Evolutionary conservation across 2,113 vertebrate species (phyloP).

Genomic region (Genyomyrus donnyi): DNA sequence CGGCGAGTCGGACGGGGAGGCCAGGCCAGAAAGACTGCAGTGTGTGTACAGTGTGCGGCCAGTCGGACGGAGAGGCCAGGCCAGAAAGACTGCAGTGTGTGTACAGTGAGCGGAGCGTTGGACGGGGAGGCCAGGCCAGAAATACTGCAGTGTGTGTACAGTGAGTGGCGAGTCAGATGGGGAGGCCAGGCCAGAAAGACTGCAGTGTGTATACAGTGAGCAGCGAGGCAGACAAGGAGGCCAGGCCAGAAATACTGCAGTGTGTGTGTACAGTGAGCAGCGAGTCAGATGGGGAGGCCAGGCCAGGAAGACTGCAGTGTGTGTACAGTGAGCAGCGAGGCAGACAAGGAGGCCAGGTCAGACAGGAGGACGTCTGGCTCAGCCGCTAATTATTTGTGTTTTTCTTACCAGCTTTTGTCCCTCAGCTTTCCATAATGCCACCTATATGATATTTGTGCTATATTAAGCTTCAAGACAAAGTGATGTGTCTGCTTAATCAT

Average conservation of each 20-base stretch:
- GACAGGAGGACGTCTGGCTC: background rate
- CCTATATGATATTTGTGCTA: background rate
- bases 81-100: too few species aligned
- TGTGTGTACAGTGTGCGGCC: background rate
- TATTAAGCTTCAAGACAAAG: background rate
- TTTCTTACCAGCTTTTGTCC: background rate
- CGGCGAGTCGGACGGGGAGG: too few species aligned
- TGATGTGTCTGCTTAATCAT: background rate
- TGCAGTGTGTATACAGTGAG: background rate
- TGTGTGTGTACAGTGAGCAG: background rate
- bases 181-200: background rate
- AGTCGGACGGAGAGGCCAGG: too few species aligned
- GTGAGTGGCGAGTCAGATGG: too few species aligned
- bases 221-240: background rate
- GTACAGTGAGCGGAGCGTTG: too few species aligned
- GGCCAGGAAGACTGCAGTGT: background rate
- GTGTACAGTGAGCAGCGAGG: background rate
- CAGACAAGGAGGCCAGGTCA: background rate
- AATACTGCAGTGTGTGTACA: background rate
- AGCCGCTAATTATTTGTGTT: background rate
- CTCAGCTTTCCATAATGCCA: background rate
- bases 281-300: too few species aligned
- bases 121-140: too few species aligned
- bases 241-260: too few species aligned
- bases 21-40: background rate